A percentile compares a stretch with the other conserved stretches of the same genome.
These are phyloP conservation scores for Pseudochromis fuscus DNA, from an alignment of 2,797 vertebrate species.

Conservation along the genomic window DNA sequence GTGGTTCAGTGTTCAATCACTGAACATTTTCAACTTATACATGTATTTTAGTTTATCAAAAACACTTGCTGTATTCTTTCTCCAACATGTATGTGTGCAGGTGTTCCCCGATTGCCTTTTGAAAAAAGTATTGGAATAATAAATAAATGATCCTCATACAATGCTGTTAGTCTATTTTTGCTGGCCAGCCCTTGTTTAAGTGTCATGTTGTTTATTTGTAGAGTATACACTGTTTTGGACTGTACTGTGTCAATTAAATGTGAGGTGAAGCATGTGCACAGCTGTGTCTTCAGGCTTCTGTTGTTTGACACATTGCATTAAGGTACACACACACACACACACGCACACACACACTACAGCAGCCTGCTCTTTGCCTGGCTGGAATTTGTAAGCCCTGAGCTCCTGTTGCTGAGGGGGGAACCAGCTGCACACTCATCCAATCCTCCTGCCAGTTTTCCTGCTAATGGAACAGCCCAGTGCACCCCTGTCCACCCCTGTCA, in stretches of 20 bases:
- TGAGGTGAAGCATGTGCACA: constrained; percentile 26
- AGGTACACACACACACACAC: constrained; percentile 40
- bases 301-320: constrained; percentile 42
- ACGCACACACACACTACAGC: constrained; percentile 14
- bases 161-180: neutral
- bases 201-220: neutral
- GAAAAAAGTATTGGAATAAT: neutral
- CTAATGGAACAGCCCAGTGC: constrained; percentile 63
- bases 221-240: neutral
- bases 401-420: constrained; percentile 77
- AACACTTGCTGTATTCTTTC: neutral
- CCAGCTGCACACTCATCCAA: constrained; percentile 68
- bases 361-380: constrained; percentile 58
- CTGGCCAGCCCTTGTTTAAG: neutral
- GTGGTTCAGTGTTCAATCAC: constrained; percentile 12
- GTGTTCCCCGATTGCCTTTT: neutral
- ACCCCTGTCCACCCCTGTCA: constrained; percentile 63
- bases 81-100: neutral
- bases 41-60: constrained; percentile 23
- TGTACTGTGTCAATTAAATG: constrained; percentile 6
- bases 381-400: constrained; percentile 64
- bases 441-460: constrained; percentile 50
- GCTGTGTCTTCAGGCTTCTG: constrained; percentile 29
- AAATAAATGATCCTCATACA: neutral
- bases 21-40: constrained; percentile 21